Conservation (phyloP, 2,113 vertebrate species). For the Physeter macrocephalus region DNA sequence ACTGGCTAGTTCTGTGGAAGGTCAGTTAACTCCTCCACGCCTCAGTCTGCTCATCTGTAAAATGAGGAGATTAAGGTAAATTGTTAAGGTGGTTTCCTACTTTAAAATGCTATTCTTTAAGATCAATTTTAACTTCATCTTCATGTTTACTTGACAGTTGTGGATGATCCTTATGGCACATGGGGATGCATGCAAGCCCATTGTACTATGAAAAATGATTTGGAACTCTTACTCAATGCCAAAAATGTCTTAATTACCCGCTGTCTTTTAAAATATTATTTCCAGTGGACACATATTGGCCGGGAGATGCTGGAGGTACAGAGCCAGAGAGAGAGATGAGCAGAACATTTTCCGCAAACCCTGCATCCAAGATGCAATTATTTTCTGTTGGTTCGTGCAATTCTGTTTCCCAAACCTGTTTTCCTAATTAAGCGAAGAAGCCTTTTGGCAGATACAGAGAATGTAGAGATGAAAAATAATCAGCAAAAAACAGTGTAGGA, state of each 20-base stretch:
- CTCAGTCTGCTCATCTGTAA: neutral
- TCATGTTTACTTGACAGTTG: neutral
- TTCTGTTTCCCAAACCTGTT: constrained; percentile 24
- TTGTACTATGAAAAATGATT: neutral
- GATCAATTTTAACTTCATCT: neutral
- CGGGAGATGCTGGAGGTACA: neutral
- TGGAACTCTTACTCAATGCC: neutral
- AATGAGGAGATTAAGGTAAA: neutral
- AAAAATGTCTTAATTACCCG: constrained; percentile 44
- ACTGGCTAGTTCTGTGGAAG: no score
- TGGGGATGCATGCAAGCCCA: neutral
- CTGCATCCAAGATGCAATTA: neutral
- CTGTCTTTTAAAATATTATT: neutral
- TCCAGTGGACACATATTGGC: neutral
- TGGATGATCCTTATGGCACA: neutral
- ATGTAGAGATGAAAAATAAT: neutral
- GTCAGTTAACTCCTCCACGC: no score
- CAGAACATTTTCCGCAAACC: neutral
- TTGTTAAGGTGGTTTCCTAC: neutral
- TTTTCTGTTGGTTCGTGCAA: constrained; percentile 39
- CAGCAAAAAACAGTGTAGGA: neutral
- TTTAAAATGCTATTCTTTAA: neutral
- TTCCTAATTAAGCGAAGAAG: constrained; percentile 44
- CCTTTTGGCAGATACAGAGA: constrained; percentile 9
- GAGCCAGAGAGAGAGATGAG: neutral